Evolutionary conservation across 1,140 invertebrate genomes (phyloP).

Genomic region (Leptoteleia sp.): DNA sequence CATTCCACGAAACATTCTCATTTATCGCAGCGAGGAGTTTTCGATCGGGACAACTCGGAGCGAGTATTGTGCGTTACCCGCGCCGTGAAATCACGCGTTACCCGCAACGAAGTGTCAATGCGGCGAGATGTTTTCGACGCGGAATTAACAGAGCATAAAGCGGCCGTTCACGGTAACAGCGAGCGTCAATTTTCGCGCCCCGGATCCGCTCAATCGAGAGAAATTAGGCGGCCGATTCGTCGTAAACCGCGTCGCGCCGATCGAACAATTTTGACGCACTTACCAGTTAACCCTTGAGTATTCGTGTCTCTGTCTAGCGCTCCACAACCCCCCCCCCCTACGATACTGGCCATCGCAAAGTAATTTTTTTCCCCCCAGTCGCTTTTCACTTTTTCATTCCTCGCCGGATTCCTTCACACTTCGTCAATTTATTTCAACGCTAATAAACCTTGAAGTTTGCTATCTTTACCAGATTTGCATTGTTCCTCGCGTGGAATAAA

Average conservation of each 20-base stretch:
- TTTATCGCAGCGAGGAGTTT: not conserved
- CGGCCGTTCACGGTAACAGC: slow-evolving; percentile 38
- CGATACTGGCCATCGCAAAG: slow-evolving; percentile 13
- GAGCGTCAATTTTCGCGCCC: slow-evolving; percentile 74
- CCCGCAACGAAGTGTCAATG: slow-evolving; percentile 39
- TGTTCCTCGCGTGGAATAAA: slow-evolving; percentile 38
- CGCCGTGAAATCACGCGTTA: slow-evolving; percentile 17
- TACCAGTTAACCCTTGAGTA: no score
- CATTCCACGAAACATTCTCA: not conserved
- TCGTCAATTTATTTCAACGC: slow-evolving; percentile 68
- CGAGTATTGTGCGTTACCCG: slow-evolving; percentile 13
- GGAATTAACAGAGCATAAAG: slow-evolving; percentile 45
- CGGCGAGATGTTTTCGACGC: slow-evolving; percentile 12
- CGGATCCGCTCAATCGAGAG: slow-evolving; percentile 72
- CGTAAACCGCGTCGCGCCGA: slow-evolving; percentile 55
- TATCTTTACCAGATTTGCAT: slow-evolving; percentile 41
- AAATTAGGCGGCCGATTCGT: slow-evolving; percentile 76
- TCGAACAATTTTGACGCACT: slow-evolving; percentile 52
- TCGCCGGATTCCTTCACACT: slow-evolving; percentile 70
- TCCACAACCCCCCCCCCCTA: slow-evolving; percentile 7
- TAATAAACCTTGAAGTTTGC: slow-evolving; percentile 62
- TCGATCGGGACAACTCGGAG: slow-evolving; percentile 6
- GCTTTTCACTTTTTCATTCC: slow-evolving; percentile 49
- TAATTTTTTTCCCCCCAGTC: slow-evolving; percentile 42
- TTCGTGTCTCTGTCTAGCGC: slow-evolving; percentile 31